These are phyloP conservation scores for Muricea muricata DNA, from an alignment of 92 coral and sea anemone species.

Conservation along the genomic window DNA sequence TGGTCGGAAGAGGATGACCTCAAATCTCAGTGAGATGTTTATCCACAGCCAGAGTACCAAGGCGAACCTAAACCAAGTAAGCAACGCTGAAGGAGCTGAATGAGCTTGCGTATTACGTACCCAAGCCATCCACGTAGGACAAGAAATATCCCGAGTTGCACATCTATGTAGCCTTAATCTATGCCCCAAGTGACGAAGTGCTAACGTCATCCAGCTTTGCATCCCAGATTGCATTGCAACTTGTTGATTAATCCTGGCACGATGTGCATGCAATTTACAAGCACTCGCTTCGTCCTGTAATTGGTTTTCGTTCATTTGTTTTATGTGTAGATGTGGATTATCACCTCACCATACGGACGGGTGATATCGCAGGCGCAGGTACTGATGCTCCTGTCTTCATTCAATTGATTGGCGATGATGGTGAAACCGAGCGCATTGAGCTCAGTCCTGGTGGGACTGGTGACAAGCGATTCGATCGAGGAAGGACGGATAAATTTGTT, in stretches of 20 bases:
- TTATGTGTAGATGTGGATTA: constrained; percentile 78
- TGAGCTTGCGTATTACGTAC: too few species aligned
- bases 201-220: too few species aligned
- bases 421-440: constrained; percentile 93
- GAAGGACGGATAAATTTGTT: constrained; percentile 95
- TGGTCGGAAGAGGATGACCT: constrained; percentile 41
- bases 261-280: too few species aligned
- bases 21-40: constrained; percentile 24
- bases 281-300: too few species aligned
- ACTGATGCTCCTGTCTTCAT: constrained; percentile 96
- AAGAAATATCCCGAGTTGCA: too few species aligned
- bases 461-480: constrained; percentile 95
- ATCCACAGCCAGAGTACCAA: background rate
- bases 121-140: too few species aligned
- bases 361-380: constrained; percentile 91
- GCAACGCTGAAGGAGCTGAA: too few species aligned
- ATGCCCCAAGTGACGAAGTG: too few species aligned
- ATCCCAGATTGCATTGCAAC: too few species aligned
- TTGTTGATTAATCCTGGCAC: too few species aligned
- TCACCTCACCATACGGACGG: constrained; percentile 95
- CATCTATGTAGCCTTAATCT: too few species aligned
- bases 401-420: constrained; percentile 92
- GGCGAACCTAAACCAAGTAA: constrained; percentile 32
- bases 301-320: too few species aligned
- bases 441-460: constrained; percentile 99